Base-by-base conservation (phyloP, 2,888 invertebrate species). In the Sinotaia quadrata region DNA sequence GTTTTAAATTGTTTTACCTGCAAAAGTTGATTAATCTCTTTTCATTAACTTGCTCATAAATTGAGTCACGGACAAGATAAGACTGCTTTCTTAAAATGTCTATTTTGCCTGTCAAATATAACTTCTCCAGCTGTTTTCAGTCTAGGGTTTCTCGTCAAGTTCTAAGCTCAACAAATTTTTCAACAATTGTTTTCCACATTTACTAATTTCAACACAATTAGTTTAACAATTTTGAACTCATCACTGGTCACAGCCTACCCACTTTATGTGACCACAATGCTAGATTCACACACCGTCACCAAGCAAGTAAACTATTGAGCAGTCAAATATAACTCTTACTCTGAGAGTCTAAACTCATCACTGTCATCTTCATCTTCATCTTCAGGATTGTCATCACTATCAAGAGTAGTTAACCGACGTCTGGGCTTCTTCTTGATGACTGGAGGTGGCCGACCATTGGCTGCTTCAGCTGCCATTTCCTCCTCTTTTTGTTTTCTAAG, bases 321-420 rank as follows among this genome's bases (percentile, higher is more conserved):
- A 47, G 8, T 15, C 24, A n/a, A 7, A 8, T 47, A 21, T 4
- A 47, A 12, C 8, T 76, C 82, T 76, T 88, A 93, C 91, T 93
- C 93, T 0, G 93, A 92, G 51, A 95, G 94, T 85, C 95, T 94
- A 84, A 96, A 97, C 88, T 97, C 97, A 87, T 96, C 96, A 83
- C 96, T 96, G 0, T 94, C 84, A 60, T 84, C 83, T 36, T 82
- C 73, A 2, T 68, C 66, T 36, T 82, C 73, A 2, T 68, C 66
- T 2, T 69, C 94, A 68, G 91, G 92, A 37, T 92, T 79, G 87
- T 95, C 94, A 76, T 95, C 84, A 41, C 77, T 77, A 60, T 83
- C 81, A 12, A 84, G 77, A 37, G 71, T 75, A 0, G 83, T 85
- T 31, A 84, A 75, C 8, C 78, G 75, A n/a, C 80, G 72, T 44